Percentiles rank a stretch among this genome's conserved stretches.
phyloP scores from a whole-genome alignment of 2,888 invertebrate genomes.

The Troilus luridus region DNA sequence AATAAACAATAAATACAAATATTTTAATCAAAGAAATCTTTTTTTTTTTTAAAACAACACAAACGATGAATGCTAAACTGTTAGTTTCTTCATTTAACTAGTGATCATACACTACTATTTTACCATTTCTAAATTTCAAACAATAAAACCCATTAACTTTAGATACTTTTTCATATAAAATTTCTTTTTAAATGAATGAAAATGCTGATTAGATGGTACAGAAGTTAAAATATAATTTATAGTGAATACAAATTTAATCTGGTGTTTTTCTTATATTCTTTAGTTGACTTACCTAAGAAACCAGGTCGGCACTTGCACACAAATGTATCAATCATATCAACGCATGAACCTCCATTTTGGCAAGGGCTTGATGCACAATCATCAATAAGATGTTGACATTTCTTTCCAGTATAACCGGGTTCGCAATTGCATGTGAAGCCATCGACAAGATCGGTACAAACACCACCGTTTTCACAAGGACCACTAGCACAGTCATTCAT shows the following conservation, averaged over 20 bases:
- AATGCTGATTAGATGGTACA: background rate
- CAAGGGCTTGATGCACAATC: slow-evolving; percentile 92
- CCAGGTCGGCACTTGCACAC: slow-evolving; percentile 94
- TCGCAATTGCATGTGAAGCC: slow-evolving; percentile 91
- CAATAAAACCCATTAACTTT: no score
- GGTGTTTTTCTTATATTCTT: background rate
- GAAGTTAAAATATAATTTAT: background rate
- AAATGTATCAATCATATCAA: slow-evolving; percentile 91
- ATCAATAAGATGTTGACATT: slow-evolving; percentile 93
- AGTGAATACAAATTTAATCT: background rate
- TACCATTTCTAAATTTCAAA: background rate
- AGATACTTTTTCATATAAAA: no score
- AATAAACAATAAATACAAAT: background rate
- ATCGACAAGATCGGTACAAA: slow-evolving; percentile 89
- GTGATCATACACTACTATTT: background rate
- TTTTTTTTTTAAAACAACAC: background rate
- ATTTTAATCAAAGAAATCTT: background rate
- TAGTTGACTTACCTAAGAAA: slow-evolving; percentile 75
- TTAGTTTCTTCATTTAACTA: background rate
- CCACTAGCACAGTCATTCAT: slow-evolving; percentile 90
- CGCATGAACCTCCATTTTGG: slow-evolving; percentile 91
- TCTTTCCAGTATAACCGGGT: slow-evolving; percentile 93
- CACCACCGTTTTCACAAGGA: slow-evolving; percentile 94
- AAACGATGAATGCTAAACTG: background rate
- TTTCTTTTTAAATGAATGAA: background rate